Conservation (phyloP, 2,797 vertebrate species). For the Dendrocincla fuliginosa region DNA sequence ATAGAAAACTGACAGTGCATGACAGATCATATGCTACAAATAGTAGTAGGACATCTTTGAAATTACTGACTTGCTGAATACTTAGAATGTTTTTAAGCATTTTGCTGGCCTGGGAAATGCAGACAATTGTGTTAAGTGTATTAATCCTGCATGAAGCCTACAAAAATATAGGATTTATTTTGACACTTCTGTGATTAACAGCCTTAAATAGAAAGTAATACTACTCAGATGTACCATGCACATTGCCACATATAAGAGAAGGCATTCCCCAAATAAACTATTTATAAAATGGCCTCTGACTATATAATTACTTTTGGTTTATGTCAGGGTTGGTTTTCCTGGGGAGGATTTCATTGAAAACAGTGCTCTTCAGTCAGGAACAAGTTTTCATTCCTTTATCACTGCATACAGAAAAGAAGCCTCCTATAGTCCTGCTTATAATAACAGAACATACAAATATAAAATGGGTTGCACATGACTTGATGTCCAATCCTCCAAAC, state of each 20-base stretch:
- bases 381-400: background rate
- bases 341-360: background rate
- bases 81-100: background rate
- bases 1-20: background rate
- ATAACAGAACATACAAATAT: background rate
- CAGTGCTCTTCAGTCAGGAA: background rate
- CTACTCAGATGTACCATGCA: fast-evolving
- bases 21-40: background rate
- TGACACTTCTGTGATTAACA: background rate
- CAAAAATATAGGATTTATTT: background rate
- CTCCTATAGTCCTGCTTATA: background rate
- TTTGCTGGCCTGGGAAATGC: background rate
- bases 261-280: background rate
- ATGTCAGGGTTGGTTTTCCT: background rate
- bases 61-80: background rate
- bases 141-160: background rate
- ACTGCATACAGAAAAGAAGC: background rate
- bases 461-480: background rate
- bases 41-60: background rate
- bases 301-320: background rate
- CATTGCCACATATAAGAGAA: background rate
- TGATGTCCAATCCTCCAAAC: background rate
- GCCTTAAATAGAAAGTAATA: background rate
- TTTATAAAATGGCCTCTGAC: background rate
- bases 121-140: background rate